A percentile compares a stretch with the other conserved stretches of the same genome.
phyloP scores from a whole-genome alignment of 2,888 invertebrate species.

The Muscina levida region DNA sequence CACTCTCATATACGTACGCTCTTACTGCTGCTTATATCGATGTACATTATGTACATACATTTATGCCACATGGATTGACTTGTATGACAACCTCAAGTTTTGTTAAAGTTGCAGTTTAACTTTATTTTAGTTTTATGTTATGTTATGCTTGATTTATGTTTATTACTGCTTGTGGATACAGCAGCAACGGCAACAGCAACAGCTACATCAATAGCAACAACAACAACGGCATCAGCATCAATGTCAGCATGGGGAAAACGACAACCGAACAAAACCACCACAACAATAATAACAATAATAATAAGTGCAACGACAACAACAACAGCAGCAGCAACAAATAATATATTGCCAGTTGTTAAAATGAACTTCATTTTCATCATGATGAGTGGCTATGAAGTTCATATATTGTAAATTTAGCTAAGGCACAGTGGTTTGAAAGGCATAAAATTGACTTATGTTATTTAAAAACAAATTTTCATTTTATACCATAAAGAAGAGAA shows the following conservation, averaged over 20 bases:
- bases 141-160: conserved; percentile 65
- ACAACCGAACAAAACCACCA: background rate
- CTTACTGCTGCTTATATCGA: background rate
- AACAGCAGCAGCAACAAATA: conserved; percentile 1
- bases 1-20: background rate
- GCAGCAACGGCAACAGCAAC: conserved; percentile 28
- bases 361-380: conserved; percentile 32
- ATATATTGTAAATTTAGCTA: conserved; percentile 3
- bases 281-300: conserved; percentile 6
- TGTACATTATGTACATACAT: background rate
- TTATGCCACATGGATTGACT: conserved; percentile 2
- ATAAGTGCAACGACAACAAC: background rate
- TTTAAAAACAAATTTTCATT: too few relatives aligned
- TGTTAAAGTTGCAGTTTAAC: conserved; percentile 51
- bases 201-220: background rate
- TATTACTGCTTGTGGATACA: conserved; percentile 40
- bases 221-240: conserved; percentile 4
- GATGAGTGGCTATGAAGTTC: conserved; percentile 36
- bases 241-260: background rate
- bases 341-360: conserved; percentile 34
- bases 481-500: too few relatives aligned
- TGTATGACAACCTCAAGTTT: conserved; percentile 46
- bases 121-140: conserved; percentile 60
- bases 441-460: too few relatives aligned
- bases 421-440: background rate